Percentiles rank a stretch among this genome's conserved stretches.
These are phyloP conservation scores for Centruroides sculpturatus DNA, from an alignment of 1,140 invertebrate species.

Conservation along the genomic window DNA sequence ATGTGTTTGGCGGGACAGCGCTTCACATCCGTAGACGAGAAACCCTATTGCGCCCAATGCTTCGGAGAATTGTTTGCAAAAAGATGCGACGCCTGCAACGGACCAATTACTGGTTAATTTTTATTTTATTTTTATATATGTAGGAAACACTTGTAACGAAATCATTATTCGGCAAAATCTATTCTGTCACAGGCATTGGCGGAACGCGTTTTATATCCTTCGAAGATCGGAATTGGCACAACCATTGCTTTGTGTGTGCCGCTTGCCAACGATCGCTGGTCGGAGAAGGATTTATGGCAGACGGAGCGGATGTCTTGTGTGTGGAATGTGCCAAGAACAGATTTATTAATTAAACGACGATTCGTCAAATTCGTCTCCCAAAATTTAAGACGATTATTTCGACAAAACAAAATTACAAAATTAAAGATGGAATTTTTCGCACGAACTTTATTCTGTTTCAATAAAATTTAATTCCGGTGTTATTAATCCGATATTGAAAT, in stretches of 20 bases:
- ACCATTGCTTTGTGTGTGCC: constrained; percentile 97
- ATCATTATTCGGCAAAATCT: background rate
- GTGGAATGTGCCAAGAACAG: constrained; percentile 63
- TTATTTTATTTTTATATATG: background rate
- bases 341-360: too few species aligned
- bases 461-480: too few species aligned
- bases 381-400: too few species aligned
- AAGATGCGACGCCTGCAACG: constrained; percentile 90
- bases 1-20: constrained; percentile 89
- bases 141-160: background rate
- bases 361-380: too few species aligned
- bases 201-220: constrained; percentile 99
- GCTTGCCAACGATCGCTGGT: constrained; percentile 86
- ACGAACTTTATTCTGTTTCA: too few species aligned
- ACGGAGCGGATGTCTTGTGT: constrained; percentile 91
- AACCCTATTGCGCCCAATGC: constrained; percentile 97
- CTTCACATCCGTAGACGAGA: constrained; percentile 95
- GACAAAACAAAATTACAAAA: too few species aligned
- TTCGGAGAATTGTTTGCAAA: constrained; percentile 98
- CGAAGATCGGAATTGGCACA: constrained; percentile 99
- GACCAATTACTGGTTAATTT: constrained; percentile 86
- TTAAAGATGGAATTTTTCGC: too few species aligned
- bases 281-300: constrained; percentile 96
- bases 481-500: too few species aligned
- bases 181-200: background rate